Evolutionary conservation across 2,888 invertebrate species (phyloP), one percentile per base, ranked within the genome.

Genomic region (Clanis bilineata): DNA sequence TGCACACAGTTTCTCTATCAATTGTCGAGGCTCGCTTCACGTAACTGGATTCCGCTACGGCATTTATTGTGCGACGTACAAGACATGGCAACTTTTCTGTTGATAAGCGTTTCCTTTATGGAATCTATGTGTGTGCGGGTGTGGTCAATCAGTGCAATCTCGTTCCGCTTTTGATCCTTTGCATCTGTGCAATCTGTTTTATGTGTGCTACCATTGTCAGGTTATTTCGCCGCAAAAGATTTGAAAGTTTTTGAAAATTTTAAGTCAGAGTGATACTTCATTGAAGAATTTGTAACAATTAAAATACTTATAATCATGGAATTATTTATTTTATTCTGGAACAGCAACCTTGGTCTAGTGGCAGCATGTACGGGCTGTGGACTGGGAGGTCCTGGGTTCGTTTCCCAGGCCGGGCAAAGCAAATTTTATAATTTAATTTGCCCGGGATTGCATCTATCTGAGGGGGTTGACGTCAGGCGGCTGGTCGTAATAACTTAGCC

Each of bases 1-100:
- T 91, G 92, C 89, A 88, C 91, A 91, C 92, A 90, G 90, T 91
- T 90, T 87, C 92, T 90, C 89, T 90, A 90, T 91, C 92, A 92
- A 91, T 89, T 88, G 91, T 88, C 86, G 88, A 85, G 89, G 84
- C 87, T 86, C 86, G 88, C 82, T 82, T 74, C 79, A 78, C 85
- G 86, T 90, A 91, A 90, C 89, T 84, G 86, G 89, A 90, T 90
- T 90, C 85, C 76, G 79, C 77, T 82, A 82, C 83, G 83, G 84
- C 90, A 88, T 90, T 91, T 90, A 90, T 90, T 91, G 89, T 88
- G 83, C 81, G 83, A 86, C 85, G 82, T 81, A 85, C 83, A 86
- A 86, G 87, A 85, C 72, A 70, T 83, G 81, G 83, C 79, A 81
- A 85, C 83, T 88, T 88, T 86, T 86, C 83, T 86, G 80, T 59